Base-by-base conservation (phyloP, 1,140 invertebrate species). In the Zaprionus camerounensis region DNA sequence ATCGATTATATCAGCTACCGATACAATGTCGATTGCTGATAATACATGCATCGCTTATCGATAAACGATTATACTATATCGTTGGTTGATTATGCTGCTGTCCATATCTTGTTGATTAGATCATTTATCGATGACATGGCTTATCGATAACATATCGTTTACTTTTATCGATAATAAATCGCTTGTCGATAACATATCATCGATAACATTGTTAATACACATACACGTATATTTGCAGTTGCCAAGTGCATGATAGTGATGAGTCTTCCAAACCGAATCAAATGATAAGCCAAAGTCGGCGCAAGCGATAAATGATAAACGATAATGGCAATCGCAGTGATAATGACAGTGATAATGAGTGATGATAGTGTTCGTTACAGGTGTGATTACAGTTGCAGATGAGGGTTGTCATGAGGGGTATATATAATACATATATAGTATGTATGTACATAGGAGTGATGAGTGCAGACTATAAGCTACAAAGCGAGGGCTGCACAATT, bases 191-290 rank as follows among this genome's bases (percentile, higher is more conserved):
- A 17, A 71, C n/a, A 62, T 28, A 57, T 46, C 7, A 1, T 11
- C 31, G 9, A 11, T 34, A 34, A 12, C 28, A 55, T 11, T 44
- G 76, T 67, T 55, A 34, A 31, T 22, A 69, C 36, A 49, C 20
- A 49, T 57, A 46, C 3, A 3, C n/a, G n/a, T n/a, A n/a, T n/a
- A 2, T 41, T 28, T 28, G 26, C 12, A 57, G 57, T 28, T 55
- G 57, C 55, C 57, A 67, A 55, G 63, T 67, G 63, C 55, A 72
- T 56, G 38, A 71, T 65, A 65, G 41, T 46, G n/a, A 20, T 26
- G 49, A 20, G 70, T 72, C 53, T 59, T 22, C 3, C 3, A 5
- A 71, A 71, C 31, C n/a, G n/a, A 61, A 38, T 26, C 57, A 74
- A 74, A 74, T 34, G 46, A 67, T 66, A 72, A 68, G 20, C 13